phyloP scores from a whole-genome alignment of 2,797 vertebrate species.

The Ptychobarbus kaznakovi region DNA sequence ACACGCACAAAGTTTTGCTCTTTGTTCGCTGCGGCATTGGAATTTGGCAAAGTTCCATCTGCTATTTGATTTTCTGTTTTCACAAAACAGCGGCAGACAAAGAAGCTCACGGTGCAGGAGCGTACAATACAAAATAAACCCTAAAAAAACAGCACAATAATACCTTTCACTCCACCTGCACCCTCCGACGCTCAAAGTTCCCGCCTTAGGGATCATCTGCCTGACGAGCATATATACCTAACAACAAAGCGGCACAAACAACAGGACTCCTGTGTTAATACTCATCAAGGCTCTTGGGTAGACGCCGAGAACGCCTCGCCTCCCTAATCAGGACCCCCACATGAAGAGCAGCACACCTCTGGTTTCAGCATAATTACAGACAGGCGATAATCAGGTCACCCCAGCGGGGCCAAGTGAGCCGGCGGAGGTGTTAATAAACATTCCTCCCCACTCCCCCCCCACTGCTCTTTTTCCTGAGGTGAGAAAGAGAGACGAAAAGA shows the following conservation, averaged over 20 bases:
- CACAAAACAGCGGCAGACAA: conserved; percentile 76
- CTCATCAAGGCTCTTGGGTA: conserved; percentile 55
- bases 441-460: conserved; percentile 76
- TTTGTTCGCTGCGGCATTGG: conserved; percentile 71
- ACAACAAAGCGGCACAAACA: conserved; percentile 58
- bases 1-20: conserved; percentile 3
- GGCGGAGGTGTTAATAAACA: conserved; percentile 82
- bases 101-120: conserved; percentile 76
- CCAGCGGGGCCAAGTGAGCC: conserved; percentile 74
- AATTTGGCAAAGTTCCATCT: conserved; percentile 71
- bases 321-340: conserved; percentile 60
- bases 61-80: conserved; percentile 79
- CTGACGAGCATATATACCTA: conserved; percentile 53
- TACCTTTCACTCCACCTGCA: conserved; percentile 34
- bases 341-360: conserved; percentile 61
- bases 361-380: conserved; percentile 82
- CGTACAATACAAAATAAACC: conserved; percentile 76
- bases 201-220: conserved; percentile 54
- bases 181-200: conserved; percentile 39
- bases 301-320: conserved; percentile 56
- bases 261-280: conserved; percentile 55
- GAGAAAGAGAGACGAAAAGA: conserved; percentile 72
- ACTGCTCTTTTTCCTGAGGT: conserved; percentile 78
- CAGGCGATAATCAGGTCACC: conserved; percentile 84
- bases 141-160: conserved; percentile 67